These are phyloP conservation scores for Eilema caniola DNA, from an alignment of 2,888 invertebrate genomes.

Conservation along the genomic window DNA sequence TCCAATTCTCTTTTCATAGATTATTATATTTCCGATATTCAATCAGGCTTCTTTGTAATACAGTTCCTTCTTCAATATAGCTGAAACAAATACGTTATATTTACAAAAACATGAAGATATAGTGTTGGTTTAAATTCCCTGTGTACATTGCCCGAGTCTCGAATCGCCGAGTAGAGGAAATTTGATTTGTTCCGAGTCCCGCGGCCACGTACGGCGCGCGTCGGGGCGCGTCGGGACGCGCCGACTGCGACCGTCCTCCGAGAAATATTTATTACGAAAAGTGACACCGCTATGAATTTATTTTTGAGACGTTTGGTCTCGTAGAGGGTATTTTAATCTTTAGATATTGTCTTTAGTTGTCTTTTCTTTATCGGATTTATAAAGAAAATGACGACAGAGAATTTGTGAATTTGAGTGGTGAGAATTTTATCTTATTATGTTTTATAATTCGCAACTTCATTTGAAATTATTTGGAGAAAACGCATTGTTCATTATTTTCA, in stretches of 20 bases:
- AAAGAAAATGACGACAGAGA: neutral
- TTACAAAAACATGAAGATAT: slow-evolving; percentile 36
- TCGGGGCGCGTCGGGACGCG: no score
- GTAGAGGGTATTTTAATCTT: neutral
- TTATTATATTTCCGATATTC: neutral
- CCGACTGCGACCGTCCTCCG: slow-evolving; percentile 9
- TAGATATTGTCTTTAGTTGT: neutral
- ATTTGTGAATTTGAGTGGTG: no score
- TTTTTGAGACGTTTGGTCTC: slow-evolving; percentile 8
- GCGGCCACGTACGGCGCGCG: slow-evolving; percentile 22
- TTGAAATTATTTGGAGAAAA: no score
- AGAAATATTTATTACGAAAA: slow-evolving; percentile 19
- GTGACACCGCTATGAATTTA: slow-evolving; percentile 14
- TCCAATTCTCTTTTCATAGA: neutral
- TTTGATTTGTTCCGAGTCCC: slow-evolving; percentile 64
- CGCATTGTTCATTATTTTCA: no score
- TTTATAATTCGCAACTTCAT: neutral
- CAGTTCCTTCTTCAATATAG: neutral
- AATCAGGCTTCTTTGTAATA: neutral
- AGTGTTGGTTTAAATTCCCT: slow-evolving; percentile 56
- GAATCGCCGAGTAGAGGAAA: slow-evolving; percentile 51
- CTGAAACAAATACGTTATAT: slow-evolving; percentile 4
- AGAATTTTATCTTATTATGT: no score
- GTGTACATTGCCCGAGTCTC: slow-evolving; percentile 43
- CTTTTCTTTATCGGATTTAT: neutral